A percentile compares a stretch with the other conserved stretches of the same genome.
phyloP scores from a whole-genome alignment of 2,888 invertebrate species.

The Eustalomyia histrio region DNA sequence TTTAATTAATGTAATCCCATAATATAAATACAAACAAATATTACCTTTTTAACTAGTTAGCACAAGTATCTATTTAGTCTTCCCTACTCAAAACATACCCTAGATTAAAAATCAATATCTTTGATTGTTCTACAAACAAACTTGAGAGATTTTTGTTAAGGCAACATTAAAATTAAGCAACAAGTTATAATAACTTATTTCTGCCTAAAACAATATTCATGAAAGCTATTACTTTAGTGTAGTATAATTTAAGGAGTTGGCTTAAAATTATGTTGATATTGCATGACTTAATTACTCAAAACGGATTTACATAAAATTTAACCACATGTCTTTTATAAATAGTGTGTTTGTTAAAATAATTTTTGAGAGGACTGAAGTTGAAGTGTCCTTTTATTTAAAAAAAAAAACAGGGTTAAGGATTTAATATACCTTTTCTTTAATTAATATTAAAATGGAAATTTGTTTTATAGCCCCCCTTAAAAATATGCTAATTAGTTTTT shows the following conservation, averaged over 20 bases:
- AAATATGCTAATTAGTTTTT: constrained; percentile 43
- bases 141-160: constrained; percentile 30
- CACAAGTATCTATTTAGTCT: constrained; percentile 6
- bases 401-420: background rate
- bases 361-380: background rate
- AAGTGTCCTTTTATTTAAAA: background rate
- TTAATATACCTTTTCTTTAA: background rate
- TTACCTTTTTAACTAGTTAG: background rate
- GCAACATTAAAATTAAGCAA: constrained; percentile 20
- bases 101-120: constrained; percentile 48
- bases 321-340: background rate
- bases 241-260: background rate
- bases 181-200: constrained; percentile 42
- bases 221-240: background rate
- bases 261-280: constrained; percentile 24
- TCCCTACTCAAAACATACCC: background rate
- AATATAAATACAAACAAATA: constrained; percentile 36
- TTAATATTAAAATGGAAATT: constrained; percentile 48
- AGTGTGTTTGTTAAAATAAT: background rate
- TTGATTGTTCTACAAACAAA: background rate
- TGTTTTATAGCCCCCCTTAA: constrained; percentile 1
- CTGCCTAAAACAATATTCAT: background rate
- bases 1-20: constrained; percentile 32
- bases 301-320: constrained; percentile 16
- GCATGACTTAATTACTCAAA: constrained; percentile 44